These are phyloP conservation scores for Drosophila suboccidentalis DNA, from an alignment of 2,888 invertebrate genomes.

Conservation along the genomic window DNA sequence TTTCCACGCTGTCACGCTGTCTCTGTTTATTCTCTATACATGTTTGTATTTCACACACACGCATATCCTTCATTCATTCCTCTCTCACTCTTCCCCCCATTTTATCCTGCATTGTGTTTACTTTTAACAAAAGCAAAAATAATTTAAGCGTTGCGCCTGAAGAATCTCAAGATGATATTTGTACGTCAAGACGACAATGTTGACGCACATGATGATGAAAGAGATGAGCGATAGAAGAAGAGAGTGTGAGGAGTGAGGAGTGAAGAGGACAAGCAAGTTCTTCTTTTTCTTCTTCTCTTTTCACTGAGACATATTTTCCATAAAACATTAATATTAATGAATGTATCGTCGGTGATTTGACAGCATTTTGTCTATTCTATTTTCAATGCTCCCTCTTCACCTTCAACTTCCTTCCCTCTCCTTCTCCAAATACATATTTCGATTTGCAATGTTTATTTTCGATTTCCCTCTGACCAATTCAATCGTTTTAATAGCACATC, in stretches of 20 bases:
- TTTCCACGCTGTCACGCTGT: background rate
- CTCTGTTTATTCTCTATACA: constrained; percentile 35
- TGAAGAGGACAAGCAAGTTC: constrained; percentile 1
- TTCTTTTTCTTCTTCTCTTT: background rate
- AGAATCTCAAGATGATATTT: constrained; percentile 55
- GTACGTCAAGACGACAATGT: constrained; percentile 29
- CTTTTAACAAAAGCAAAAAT: constrained; percentile 74
- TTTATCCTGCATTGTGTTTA: constrained; percentile 60
- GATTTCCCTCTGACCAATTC: constrained; percentile 26
- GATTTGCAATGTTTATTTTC: constrained; percentile 35
- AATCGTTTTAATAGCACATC: constrained; percentile 61
- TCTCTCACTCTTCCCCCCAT: background rate
- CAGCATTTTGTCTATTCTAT: constrained; percentile 31
- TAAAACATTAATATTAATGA: constrained; percentile 66
- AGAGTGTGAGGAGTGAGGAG: background rate
- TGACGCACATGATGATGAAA: constrained; percentile 22
- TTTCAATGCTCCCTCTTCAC: background rate
- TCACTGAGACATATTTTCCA: constrained; percentile 20
- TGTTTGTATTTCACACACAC: constrained; percentile 34
- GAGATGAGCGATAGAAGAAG: background rate
- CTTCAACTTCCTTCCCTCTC: background rate
- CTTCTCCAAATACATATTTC: background rate
- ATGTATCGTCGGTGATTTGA: constrained; percentile 35
- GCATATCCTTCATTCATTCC: constrained; percentile 37
- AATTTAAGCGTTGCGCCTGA: constrained; percentile 71